phyloP scores from a whole-genome alignment of 23 tunicate genomes.

The Ascidia mentula region DNA sequence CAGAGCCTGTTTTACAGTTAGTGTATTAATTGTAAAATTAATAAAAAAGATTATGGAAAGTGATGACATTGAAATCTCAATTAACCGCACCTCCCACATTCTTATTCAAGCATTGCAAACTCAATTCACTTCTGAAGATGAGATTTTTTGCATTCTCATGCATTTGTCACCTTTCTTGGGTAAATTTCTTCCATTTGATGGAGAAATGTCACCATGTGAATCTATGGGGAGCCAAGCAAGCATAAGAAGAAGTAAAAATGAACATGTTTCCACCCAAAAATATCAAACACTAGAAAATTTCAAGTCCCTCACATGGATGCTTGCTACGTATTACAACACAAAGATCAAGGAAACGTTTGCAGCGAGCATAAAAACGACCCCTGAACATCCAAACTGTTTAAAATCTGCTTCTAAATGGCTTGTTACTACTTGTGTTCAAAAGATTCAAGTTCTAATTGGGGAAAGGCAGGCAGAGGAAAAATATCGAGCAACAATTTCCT shows the following conservation, averaged over 20 bases:
- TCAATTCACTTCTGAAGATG: conserved; percentile 15
- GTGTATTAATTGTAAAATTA: no score
- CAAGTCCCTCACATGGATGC: neutral
- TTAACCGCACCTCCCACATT: neutral
- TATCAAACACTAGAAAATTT: neutral
- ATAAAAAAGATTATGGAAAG: no score
- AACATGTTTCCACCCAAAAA: neutral
- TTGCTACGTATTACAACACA: neutral
- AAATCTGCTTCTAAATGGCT: neutral
- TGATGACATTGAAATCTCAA: neutral
- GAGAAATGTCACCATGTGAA: neutral
- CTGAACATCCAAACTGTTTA: neutral
- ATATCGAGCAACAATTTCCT: conserved; percentile 16
- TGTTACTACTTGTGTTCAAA: neutral
- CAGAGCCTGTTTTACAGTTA: no score
- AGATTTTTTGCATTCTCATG: conserved; percentile 27
- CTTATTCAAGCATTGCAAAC: conserved; percentile 11
- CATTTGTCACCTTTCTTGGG: conserved; percentile 41
- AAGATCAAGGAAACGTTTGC: conserved; percentile 30
- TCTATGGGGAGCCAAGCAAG: neutral
- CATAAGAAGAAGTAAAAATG: neutral
- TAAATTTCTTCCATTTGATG: conserved; percentile 24
- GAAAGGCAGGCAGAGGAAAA: conserved; percentile 25
- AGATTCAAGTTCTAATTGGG: conserved; percentile 31
- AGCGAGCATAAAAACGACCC: neutral